Evolutionary conservation across 1,140 invertebrate species (phyloP).

Genomic region (Pemphigus obesinymphae): DNA sequence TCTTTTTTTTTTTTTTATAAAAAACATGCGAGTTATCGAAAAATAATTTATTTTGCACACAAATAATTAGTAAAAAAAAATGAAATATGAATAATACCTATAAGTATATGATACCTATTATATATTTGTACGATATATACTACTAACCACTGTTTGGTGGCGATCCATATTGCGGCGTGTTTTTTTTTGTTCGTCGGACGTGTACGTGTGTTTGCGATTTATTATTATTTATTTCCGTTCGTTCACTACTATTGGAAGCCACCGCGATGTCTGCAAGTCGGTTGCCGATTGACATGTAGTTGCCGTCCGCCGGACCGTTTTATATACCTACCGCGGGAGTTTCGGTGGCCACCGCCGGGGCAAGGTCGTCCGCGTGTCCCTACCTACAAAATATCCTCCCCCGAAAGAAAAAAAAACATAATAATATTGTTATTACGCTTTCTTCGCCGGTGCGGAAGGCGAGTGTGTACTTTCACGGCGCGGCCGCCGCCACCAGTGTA

Average conservation of each 20-base stretch:
- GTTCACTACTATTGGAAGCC: not conserved
- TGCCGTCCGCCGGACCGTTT: constrained; percentile 21
- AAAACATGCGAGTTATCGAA: not conserved
- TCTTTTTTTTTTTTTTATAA: not conserved
- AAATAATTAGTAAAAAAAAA: not conserved
- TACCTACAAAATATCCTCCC: not conserved
- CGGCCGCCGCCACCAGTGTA: not conserved
- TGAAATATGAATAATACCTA: not conserved
- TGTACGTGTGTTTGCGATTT: not conserved
- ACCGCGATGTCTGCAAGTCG: constrained; percentile 30
- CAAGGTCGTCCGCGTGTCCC: constrained; percentile 39
- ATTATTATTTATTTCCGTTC: no score
- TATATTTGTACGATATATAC: not conserved
- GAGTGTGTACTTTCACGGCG: constrained; percentile 13
- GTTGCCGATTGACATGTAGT: constrained; percentile 31
- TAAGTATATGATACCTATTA: no score
- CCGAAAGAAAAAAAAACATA: not conserved
- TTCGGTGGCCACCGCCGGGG: not conserved
- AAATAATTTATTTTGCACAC: no score
- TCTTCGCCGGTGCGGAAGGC: not conserved
- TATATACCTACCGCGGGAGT: no score
- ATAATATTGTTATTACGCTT: no score
- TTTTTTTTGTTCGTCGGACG: not conserved
- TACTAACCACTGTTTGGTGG: constrained; percentile 39
- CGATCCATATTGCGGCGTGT: constrained; percentile 3